Evolutionary conservation across 2,888 invertebrate species (phyloP).

Genomic region (Baronia brevicornis): DNA sequence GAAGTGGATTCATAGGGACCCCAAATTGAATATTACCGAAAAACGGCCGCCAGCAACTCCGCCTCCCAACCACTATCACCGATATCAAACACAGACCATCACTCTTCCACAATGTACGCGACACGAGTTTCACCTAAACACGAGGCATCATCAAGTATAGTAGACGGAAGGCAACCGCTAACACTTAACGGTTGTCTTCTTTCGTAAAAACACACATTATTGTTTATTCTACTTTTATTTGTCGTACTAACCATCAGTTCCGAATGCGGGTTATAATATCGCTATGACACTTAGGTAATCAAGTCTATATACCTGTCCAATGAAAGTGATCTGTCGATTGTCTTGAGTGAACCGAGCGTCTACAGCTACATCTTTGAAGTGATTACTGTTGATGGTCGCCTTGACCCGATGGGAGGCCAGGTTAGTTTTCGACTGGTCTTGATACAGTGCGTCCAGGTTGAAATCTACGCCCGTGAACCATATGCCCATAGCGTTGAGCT

Average conservation of each 20-base stretch:
- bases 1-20: too few relatives aligned
- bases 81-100: too few relatives aligned
- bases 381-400: slow-evolving; percentile 81
- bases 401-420: slow-evolving; percentile 81
- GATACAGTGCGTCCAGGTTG: slow-evolving; percentile 82
- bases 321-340: slow-evolving; percentile 79
- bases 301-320: slow-evolving; percentile 73
- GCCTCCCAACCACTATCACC: too few relatives aligned
- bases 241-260: neutral
- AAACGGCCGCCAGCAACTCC: too few relatives aligned
- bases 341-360: slow-evolving; percentile 81
- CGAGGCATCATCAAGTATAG: too few relatives aligned
- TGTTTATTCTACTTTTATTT: too few relatives aligned
- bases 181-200: too few relatives aligned
- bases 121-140: too few relatives aligned
- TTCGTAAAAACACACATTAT: too few relatives aligned
- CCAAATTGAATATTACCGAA: too few relatives aligned
- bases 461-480: slow-evolving; percentile 89
- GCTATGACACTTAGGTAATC: neutral
- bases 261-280: neutral
- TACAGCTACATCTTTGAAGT: slow-evolving; percentile 81
- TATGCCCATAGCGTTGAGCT: slow-evolving; percentile 83
- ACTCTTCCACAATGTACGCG: too few relatives aligned
- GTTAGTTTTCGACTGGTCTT: slow-evolving; percentile 81
- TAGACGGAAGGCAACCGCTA: too few relatives aligned